Percentiles rank a stretch among this genome's conserved stretches.
phyloP scores from a whole-genome alignment of 2,888 invertebrate genomes.

The Sarcophaga subvicina region DNA sequence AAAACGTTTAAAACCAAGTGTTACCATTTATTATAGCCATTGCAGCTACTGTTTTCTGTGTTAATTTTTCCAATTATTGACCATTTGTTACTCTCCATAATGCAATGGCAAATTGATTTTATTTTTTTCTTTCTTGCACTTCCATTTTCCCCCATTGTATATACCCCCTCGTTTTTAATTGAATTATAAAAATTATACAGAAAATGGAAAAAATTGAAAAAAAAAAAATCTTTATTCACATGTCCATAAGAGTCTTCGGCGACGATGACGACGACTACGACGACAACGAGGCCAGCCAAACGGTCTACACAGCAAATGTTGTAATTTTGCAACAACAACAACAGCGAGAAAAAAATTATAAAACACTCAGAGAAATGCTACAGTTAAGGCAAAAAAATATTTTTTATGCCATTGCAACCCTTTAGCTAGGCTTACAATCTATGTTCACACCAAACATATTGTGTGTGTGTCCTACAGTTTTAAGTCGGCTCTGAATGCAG shows the following conservation, averaged over 20 bases:
- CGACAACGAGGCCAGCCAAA: slow-evolving; percentile 38
- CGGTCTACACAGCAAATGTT: background rate
- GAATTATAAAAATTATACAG: slow-evolving; percentile 45
- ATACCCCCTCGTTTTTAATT: slow-evolving; percentile 54
- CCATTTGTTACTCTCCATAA: slow-evolving; percentile 34
- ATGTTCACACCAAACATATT: no score
- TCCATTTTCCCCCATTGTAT: background rate
- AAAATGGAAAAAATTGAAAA: background rate
- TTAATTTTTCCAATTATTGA: slow-evolving; percentile 60
- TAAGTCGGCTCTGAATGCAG: no score
- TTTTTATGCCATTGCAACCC: no score
- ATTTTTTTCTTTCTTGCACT: slow-evolving; percentile 25
- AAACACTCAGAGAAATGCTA: background rate
- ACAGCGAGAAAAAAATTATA: background rate
- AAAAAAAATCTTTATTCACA: slow-evolving; percentile 12
- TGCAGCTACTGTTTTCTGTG: slow-evolving; percentile 40
- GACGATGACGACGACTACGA: slow-evolving; percentile 1
- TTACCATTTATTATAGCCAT: slow-evolving; percentile 17
- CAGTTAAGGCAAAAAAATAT: no score
- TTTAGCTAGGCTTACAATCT: no score
- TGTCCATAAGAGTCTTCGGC: background rate
- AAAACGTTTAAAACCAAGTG: slow-evolving; percentile 29
- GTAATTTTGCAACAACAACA: slow-evolving; percentile 11
- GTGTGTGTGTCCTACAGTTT: no score
- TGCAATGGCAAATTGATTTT: slow-evolving; percentile 35